Evolutionary conservation across 2,113 vertebrate genomes (phyloP), one percentile per base, ranked within the genome.

Genomic region (Mesoclemmys tuberculata): DNA sequence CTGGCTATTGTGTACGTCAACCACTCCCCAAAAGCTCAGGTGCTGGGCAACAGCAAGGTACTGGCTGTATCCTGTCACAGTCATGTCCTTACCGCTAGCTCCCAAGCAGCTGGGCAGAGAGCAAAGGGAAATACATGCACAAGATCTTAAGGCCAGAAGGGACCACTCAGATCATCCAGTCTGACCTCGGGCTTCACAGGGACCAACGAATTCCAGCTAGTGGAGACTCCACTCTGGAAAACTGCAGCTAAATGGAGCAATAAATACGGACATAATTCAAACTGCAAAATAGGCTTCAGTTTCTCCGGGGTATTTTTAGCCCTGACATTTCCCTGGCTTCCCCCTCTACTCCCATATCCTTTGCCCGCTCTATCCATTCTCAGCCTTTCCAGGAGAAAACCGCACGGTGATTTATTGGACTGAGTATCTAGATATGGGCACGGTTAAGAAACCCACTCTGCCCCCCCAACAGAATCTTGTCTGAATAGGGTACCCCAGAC

Each of bases 21-120:
- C 2, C 18, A 19, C 51, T 49, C 41, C 14, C 49, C 16, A 56
- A 56, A 49, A 12, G 11, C n/a, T 35, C 82, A n/a, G 46, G 52
- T 38, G 18, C 1, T 1, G 9, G 81, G 55, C 56, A n/a, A 48
- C 41, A 22, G 3, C 6, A 19, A 31, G 54, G 10, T 5, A 44
- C 35, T 29, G 64, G 56, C 55, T 80, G 71, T 11, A 29, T 44
- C 24, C 24, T 5, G 0, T 35, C 44, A 12, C 84, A 21, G 4
- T 1, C 21, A 27, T 0, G 2, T 22, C 58, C 75, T 61, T 8
- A 0, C 1, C 10, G 41, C 16, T 6, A 0, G 14, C 52, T 83
- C 51, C 22, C 64, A 68, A 8, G 21, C 68, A 22, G 9, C 44
- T 79, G 85, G 49, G 38, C 93, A 31, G 31, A 49, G 1, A 5